Evolutionary conservation across 2,888 invertebrate species (phyloP).

Genomic region (Dynastes hyllus): DNA sequence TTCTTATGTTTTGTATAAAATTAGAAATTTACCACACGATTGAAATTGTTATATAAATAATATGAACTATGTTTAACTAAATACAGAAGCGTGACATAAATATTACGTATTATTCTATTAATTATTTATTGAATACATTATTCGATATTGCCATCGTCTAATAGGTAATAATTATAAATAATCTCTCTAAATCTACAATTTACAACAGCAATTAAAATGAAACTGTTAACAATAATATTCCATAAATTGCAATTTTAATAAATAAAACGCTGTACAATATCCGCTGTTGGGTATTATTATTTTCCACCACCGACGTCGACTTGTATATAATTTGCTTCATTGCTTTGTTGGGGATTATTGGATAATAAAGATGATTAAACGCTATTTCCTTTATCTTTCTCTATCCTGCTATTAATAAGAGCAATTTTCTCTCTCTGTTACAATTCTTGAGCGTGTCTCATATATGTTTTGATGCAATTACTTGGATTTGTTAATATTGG

Average conservation of each 20-base stretch:
- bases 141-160: neutral
- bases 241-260: conserved; percentile 6
- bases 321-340: conserved; percentile 7
- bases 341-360: conserved; percentile 21
- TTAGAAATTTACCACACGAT: too few relatives aligned
- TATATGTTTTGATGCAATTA: too few relatives aligned
- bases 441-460: too few relatives aligned
- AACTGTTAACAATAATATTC: conserved; percentile 1
- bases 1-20: too few relatives aligned
- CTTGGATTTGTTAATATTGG: too few relatives aligned
- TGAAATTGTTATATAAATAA: too few relatives aligned
- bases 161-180: neutral
- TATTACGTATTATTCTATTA: too few relatives aligned
- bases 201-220: conserved; percentile 11
- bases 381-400: conserved; percentile 1
- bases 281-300: neutral
- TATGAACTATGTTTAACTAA: too few relatives aligned
- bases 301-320: neutral
- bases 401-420: conserved; percentile 1
- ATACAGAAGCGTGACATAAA: too few relatives aligned
- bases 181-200: neutral
- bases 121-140: too few relatives aligned
- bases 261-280: conserved; percentile 7
- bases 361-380: conserved; percentile 5
- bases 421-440: neutral